phyloP scores from a whole-genome alignment of 2,113 vertebrate genomes.

The Pleuronectes platessa region DNA sequence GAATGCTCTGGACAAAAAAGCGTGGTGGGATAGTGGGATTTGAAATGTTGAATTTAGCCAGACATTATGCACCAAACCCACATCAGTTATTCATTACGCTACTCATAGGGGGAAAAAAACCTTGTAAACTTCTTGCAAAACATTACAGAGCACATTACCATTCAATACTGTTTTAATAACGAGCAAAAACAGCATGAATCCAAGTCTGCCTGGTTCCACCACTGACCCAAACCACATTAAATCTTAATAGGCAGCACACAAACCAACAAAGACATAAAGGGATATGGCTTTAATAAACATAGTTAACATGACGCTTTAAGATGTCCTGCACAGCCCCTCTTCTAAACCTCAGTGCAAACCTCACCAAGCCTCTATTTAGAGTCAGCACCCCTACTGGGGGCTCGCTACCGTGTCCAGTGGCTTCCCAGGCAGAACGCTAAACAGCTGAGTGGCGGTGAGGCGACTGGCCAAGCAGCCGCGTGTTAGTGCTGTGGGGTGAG shows the following conservation, averaged over 20 bases:
- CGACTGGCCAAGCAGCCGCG: slow-evolving; percentile 66
- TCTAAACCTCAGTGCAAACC: slow-evolving; percentile 55
- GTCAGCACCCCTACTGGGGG: slow-evolving; percentile 39
- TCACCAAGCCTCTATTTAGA: slow-evolving; percentile 47
- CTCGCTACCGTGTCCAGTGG: slow-evolving; percentile 49
- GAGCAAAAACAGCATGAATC: slow-evolving; percentile 33
- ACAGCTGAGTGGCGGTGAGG: slow-evolving; percentile 55
- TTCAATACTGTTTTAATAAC: slow-evolving; percentile 27
- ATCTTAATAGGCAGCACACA: slow-evolving; percentile 46
- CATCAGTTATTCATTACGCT: slow-evolving; percentile 14
- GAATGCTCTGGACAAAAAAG: neutral
- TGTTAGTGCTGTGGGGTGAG: slow-evolving; percentile 60
- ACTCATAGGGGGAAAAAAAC: slow-evolving; percentile 5
- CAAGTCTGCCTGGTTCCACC: slow-evolving; percentile 11
- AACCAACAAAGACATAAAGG: slow-evolving; percentile 44
- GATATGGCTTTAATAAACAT: slow-evolving; percentile 58
- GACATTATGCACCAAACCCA: neutral
- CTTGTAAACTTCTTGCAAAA: slow-evolving; percentile 10
- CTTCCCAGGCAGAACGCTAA: slow-evolving; percentile 50
- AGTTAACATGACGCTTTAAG: slow-evolving; percentile 47
- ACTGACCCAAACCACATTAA: slow-evolving; percentile 46
- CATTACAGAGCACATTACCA: slow-evolving; percentile 8
- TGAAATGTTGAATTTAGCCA: too few relatives aligned
- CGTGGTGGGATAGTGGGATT: neutral
- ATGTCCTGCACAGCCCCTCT: slow-evolving; percentile 5